Conservation (phyloP, 2,888 invertebrate genomes). For the Pammene aurita region DNA sequence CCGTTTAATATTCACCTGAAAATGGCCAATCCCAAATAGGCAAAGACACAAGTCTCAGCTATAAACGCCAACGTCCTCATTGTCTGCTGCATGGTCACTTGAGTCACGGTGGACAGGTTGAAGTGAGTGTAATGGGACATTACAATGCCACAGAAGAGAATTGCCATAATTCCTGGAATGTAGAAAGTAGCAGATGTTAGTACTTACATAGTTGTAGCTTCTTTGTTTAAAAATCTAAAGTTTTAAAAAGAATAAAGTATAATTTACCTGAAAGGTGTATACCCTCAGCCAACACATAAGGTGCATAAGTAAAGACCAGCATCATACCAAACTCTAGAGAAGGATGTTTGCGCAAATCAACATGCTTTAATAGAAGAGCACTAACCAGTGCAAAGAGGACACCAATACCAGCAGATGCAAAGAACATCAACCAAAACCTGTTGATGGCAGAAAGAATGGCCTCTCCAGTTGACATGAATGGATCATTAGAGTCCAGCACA, state of each 20-base stretch:
- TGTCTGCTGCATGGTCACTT: conserved; percentile 99
- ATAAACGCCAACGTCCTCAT: conserved; percentile 98
- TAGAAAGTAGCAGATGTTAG: conserved; percentile 9
- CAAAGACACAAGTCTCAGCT: conserved; percentile 99
- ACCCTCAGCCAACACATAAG: conserved; percentile 98
- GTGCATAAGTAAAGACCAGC: conserved; percentile 99
- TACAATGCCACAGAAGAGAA: conserved; percentile 98
- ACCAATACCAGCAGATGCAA: conserved; percentile 98
- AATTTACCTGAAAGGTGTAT: conserved; percentile 93
- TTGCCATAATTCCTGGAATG: conserved; percentile 97
- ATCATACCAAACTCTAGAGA: conserved; percentile 99
- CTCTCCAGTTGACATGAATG: conserved; percentile 87
- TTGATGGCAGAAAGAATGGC: conserved; percentile 94
- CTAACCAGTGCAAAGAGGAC: conserved; percentile 96
- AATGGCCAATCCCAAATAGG: conserved; percentile 96
- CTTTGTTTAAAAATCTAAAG: not conserved
- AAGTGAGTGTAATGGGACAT: conserved; percentile 99
- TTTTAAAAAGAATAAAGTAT: not conserved
- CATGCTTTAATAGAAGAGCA: conserved; percentile 95
- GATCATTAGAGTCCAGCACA: conserved; percentile 86
- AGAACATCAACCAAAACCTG: conserved; percentile 98
- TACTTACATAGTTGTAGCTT: not conserved
- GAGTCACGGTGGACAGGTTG: conserved; percentile 98
- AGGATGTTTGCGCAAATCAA: conserved; percentile 98
- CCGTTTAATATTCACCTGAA: conserved; percentile 64